Conservation (phyloP, 1,140 invertebrate genomes). For the Atopsyche davidsoni region DNA sequence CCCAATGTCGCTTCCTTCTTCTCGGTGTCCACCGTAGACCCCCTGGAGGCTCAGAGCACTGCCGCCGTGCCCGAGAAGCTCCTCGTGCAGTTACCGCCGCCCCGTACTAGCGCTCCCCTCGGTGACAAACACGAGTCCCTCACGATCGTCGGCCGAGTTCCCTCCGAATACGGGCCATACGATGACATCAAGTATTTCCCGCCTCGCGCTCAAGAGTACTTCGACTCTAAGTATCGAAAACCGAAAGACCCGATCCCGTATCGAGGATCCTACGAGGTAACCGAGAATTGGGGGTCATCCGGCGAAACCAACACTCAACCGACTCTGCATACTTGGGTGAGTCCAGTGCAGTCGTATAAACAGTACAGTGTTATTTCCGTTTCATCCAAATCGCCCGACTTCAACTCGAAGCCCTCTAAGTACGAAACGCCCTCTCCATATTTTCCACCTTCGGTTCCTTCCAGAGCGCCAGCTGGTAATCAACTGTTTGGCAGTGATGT, state of each 20-base stretch:
- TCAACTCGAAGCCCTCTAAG: constrained; percentile 18
- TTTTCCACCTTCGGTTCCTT: constrained; percentile 13
- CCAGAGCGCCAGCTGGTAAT: constrained; percentile 1
- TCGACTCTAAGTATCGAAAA: constrained; percentile 19
- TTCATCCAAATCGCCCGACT: constrained; percentile 21
- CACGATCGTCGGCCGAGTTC: constrained; percentile 5
- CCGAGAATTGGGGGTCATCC: constrained; percentile 36
- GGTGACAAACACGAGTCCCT: constrained; percentile 22
- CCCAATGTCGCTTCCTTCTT: constrained; percentile 25
- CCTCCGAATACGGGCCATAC: constrained; percentile 11
- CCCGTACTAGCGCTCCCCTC: constrained; percentile 6
- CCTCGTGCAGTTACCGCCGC: constrained; percentile 27
- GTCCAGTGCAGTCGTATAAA: constrained; percentile 25
- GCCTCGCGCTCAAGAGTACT: constrained; percentile 20
- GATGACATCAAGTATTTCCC: constrained; percentile 26
- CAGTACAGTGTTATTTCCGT: constrained; percentile 14
- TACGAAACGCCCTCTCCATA: constrained; percentile 17
- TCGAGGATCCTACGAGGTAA: constrained; percentile 41
- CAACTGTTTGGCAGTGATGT: constrained; percentile 3
- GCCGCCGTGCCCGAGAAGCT: constrained; percentile 25
- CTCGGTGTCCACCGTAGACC: constrained; percentile 19
- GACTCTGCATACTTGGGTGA: constrained; percentile 27
- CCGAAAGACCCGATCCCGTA: constrained; percentile 21
- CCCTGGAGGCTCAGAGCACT: constrained; percentile 26
- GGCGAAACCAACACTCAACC: constrained; percentile 29